Evolutionary conservation across 1,140 invertebrate genomes (phyloP).

Genomic region (Sesamia nonagrioides): DNA sequence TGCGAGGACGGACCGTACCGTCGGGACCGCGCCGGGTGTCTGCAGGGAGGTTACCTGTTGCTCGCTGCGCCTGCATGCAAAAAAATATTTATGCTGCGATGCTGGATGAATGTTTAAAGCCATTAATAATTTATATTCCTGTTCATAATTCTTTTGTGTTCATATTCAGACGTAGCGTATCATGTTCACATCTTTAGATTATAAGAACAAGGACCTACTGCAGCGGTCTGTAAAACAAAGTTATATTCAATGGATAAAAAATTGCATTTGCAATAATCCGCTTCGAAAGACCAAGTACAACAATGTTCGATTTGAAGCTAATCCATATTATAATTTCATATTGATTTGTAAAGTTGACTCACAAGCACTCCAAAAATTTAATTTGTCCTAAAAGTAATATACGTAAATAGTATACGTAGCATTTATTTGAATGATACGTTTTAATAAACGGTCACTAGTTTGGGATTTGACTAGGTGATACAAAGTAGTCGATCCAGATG

Average conservation of each 20-base stretch:
- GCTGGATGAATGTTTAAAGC: slow-evolving; percentile 33
- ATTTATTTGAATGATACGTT: neutral
- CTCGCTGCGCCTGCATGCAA: slow-evolving; percentile 29
- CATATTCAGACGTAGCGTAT: slow-evolving; percentile 32
- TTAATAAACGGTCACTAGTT: neutral
- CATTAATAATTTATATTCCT: slow-evolving; percentile 41
- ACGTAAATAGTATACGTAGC: neutral
- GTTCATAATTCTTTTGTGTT: slow-evolving; percentile 41
- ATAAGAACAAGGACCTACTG: neutral
- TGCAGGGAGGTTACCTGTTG: slow-evolving; percentile 41
- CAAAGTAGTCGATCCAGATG: slow-evolving; percentile 13
- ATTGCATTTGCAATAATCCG: neutral
- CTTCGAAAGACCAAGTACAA: neutral
- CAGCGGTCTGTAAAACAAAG: neutral
- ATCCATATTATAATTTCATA: neutral
- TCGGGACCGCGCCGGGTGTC: slow-evolving; percentile 10
- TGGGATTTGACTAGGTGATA: neutral
- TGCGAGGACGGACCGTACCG: slow-evolving; percentile 5
- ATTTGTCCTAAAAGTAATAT: too few species aligned
- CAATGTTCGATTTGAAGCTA: neutral
- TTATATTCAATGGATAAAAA: neutral
- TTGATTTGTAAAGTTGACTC: neutral
- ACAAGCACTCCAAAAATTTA: neutral
- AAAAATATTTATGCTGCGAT: slow-evolving; percentile 33
- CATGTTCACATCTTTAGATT: slow-evolving; percentile 30